Evolutionary conservation across 2,888 invertebrate genomes (phyloP).

Genomic region (Melinaea marsaeus): DNA sequence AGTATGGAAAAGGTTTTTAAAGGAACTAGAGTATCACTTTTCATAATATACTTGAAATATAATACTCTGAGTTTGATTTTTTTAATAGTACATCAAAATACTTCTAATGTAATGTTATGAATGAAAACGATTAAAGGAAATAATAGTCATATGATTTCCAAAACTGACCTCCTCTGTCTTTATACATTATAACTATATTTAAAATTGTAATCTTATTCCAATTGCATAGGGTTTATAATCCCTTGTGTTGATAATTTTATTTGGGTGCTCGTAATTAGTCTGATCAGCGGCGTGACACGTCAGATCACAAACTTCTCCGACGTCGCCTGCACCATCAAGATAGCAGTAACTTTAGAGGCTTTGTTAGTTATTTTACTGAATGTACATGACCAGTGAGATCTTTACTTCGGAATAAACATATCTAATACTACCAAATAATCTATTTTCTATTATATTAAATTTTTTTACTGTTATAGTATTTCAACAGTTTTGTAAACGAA

Average conservation of each 20-base stretch:
- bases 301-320: slow-evolving; percentile 56
- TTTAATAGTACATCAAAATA: no score
- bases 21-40: neutral
- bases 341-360: slow-evolving; percentile 28
- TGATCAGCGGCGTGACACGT: slow-evolving; percentile 67
- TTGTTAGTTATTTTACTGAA: slow-evolving; percentile 16
- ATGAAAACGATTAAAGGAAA: no score
- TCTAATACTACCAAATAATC: no score
- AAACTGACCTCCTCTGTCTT: slow-evolving; percentile 20
- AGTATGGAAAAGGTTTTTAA: slow-evolving; percentile 30
- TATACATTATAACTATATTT: slow-evolving; percentile 27
- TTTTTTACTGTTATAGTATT: no score
- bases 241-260: neutral
- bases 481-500: neutral
- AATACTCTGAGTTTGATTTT: no score
- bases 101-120: no score
- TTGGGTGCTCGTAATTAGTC: slow-evolving; percentile 51
- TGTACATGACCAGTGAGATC: neutral
- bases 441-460: no score
- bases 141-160: no score
- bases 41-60: no score
- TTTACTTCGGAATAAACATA: no score
- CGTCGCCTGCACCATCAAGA: slow-evolving; percentile 48
- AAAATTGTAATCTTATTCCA: neutral
- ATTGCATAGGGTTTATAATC: neutral